Base-by-base conservation (phyloP, 2,888 invertebrate genomes). In the Ischnura elegans region DNA sequence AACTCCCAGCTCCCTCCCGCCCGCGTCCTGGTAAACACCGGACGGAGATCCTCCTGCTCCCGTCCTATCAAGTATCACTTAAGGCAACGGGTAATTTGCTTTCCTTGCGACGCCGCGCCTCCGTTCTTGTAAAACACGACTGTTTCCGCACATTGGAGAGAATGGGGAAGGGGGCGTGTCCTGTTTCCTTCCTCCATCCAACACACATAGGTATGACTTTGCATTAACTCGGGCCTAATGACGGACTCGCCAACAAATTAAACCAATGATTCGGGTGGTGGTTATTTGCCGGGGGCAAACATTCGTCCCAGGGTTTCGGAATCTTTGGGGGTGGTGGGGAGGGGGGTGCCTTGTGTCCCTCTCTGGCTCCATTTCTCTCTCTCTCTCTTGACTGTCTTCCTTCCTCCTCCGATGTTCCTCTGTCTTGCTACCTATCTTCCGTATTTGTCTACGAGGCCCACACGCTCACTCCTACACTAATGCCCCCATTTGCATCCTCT, bases 261-360 rank as follows among this genome's bases (percentile, higher is more conserved):
- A 87, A 87, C 51, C 87, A 47, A 87, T 51, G 76, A 76, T 76
- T 76, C 76, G 76, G 29, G 8, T 51, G 51, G 87, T 51, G 51
- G 87, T 51, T 87, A 87, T 87, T 87, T 87, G 87, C 87, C 51
- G 47, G 21, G 6, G 87, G 87, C 87, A 87, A 87, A 87, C 87
- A 87, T 76, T 51, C 36, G 29, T 29, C 36, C 61, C 76, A 36
- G 87, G 51, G 51, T 51, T 51, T 42, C 51, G 2, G 51, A 2
- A 16, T 51, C 36, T 36, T 21, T 47, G 87, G 36, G 51, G 36
- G 51, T 87, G 47, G 51, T 3, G 13, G 51, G 51, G 51, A 2
- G 51, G 51, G 51, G 87, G 46, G 76, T 76, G 36, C 36, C 36
- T 36, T 29, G 25, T 25, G 76, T 93, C 93, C 93, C 55, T 93